Evolutionary conservation across 2,888 invertebrate species (phyloP).

Genomic region (Mesorhabditis spiculigera): DNA sequence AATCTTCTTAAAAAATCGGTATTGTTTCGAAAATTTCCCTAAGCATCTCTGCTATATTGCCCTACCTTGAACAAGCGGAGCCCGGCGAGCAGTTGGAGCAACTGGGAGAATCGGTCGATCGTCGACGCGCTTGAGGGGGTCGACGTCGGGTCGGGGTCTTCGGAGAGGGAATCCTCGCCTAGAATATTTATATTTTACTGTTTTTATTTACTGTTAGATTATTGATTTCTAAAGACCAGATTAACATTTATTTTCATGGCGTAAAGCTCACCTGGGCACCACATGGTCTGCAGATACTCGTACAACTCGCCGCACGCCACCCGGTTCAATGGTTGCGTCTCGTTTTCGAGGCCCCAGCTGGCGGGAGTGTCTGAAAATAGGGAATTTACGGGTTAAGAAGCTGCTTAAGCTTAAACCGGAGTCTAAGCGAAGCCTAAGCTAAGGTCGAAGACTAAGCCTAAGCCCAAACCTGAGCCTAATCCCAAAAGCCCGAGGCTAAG

Average conservation of each 20-base stretch:
- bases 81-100: constrained; percentile 65
- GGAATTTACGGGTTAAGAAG: neutral
- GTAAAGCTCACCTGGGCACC: constrained; percentile 4
- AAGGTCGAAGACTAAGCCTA: neutral
- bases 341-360: constrained; percentile 33
- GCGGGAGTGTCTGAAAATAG: constrained; percentile 63
- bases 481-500: no score
- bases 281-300: constrained; percentile 47
- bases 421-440: neutral
- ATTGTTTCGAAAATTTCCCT: no score
- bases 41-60: no score
- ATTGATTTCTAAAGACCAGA: no score
- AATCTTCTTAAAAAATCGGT: no score
- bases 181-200: constrained; percentile 12
- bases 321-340: constrained; percentile 68
- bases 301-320: constrained; percentile 68
- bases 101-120: constrained; percentile 38
- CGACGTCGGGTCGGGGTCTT: constrained; percentile 39
- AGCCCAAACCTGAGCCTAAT: no score
- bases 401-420: neutral
- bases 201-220: no score
- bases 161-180: constrained; percentile 41
- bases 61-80: constrained; percentile 58
- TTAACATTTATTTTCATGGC: no score
- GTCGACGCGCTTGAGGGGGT: neutral